Conservation (phyloP, 2,797 vertebrate genomes). For the Urocyon cinereoargenteus region DNA sequence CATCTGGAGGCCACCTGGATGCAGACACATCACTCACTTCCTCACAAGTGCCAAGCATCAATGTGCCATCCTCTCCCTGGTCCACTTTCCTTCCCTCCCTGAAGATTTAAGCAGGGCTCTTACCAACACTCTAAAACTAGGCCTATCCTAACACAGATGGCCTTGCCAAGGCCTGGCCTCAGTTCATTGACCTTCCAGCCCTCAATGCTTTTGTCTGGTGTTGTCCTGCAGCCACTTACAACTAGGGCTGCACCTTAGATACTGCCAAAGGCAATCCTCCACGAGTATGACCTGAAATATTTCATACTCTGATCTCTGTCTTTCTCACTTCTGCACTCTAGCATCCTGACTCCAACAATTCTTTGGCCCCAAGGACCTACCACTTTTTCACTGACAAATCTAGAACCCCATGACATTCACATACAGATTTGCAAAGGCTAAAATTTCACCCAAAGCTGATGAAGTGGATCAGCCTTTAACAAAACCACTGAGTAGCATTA, state of each 20-base stretch:
- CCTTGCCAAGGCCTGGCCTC: background rate
- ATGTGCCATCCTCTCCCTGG: rapidly evolving
- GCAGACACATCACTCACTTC: background rate
- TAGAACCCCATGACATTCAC: background rate
- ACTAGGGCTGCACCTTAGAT: rapidly evolving
- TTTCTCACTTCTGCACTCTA: background rate
- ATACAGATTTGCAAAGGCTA: too few species aligned
- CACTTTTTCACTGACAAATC: background rate
- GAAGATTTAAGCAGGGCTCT: background rate
- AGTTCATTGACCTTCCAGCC: background rate
- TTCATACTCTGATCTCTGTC: background rate
- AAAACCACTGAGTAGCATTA: background rate
- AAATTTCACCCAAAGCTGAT: background rate
- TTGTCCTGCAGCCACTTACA: background rate
- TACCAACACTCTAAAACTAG: background rate
- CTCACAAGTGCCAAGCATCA: background rate
- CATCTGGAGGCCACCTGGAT: too few species aligned
- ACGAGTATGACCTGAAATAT: rapidly evolving
- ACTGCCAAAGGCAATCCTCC: background rate
- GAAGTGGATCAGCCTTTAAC: background rate
- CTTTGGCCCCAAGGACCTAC: background rate
- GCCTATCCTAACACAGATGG: background rate
- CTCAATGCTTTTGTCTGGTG: background rate
- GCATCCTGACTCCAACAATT: background rate
- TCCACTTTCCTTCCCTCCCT: background rate